Evolutionary conservation across 2,888 invertebrate genomes (phyloP), one percentile per base, ranked within the genome.

Genomic region (Ptychoptera albimana): DNA sequence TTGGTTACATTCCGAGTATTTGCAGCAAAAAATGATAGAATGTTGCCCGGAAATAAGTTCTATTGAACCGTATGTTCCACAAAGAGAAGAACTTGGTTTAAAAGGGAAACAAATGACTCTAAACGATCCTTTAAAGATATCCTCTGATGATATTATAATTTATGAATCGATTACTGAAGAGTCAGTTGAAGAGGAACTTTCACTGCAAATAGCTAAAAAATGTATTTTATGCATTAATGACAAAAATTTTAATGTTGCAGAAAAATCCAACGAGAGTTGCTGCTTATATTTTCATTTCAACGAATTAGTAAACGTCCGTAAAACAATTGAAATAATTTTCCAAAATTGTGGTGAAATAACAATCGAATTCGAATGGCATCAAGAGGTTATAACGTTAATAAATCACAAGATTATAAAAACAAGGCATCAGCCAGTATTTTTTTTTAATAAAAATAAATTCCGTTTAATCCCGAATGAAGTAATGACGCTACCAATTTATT

Each of bases 1-100:
- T 30, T 48, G 48, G 48, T 31, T 46, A 2, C 32, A 43, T 2
- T 48, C 48, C 2, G 39, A 46, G 16, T 48, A 48, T 32, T 39
- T 48, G n/a, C 31, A 37, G 11, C 37, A 42, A 2, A 29, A 34
- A 16, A 10, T 44, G 5, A 39, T 39, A n/a, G 13, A 37, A 16
- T 42, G 34, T 10, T 14, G 41, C 4, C 31, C 41, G 10, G 41
- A 48, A 16, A 32, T 46, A 13, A 11, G 30, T 11, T 42, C 35
- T 2, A 36, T 46, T 4, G 5, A 45, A 7, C 36, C 35, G 9
- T 39, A 45, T 30, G 41, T 42, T 34, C 48, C 48, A 10, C 32
- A 46, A 15, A 29, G 23, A 30, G 37, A 31, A 2, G 14, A 42
- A 3, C n/a, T 45, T 2, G 37, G 15, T 32, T 29, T 45, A 8